These are phyloP conservation scores for Lagodon rhomboides DNA, from an alignment of 2,797 vertebrate genomes.

Conservation along the genomic window DNA sequence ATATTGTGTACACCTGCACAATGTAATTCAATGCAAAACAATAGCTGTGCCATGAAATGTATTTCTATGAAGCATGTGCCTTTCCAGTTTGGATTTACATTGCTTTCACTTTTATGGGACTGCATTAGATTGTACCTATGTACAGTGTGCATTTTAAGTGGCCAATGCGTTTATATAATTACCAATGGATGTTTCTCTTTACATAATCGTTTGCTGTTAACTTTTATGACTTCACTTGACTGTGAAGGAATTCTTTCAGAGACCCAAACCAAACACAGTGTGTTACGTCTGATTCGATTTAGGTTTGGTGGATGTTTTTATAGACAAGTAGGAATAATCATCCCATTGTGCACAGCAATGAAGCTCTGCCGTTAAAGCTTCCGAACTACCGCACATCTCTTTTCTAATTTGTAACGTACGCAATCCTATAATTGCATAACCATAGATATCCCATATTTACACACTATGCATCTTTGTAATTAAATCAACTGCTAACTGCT, in stretches of 20 bases:
- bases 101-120: neutral
- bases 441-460: neutral
- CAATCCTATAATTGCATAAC: neutral
- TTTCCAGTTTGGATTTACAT: neutral
- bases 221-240: neutral
- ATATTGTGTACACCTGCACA: neutral
- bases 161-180: neutral
- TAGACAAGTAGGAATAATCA: too few species aligned
- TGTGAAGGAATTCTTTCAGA: neutral
- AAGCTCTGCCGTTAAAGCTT: neutral
- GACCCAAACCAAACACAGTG: neutral
- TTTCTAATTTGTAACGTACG: neutral
- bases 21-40: too few species aligned
- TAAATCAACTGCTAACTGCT: too few species aligned
- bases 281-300: neutral
- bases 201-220: neutral
- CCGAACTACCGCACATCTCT: neutral
- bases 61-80: neutral
- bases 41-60: neutral
- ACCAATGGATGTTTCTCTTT: neutral
- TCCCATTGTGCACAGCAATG: too few species aligned
- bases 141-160: neutral
- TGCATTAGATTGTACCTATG: neutral
- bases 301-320: neutral
- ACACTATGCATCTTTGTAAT: neutral